A percentile compares a stretch with the other conserved stretches of the same genome.
Conservation (phyloP, 1,140 invertebrate species). For the Oncopeltus fasciatus region DNA sequence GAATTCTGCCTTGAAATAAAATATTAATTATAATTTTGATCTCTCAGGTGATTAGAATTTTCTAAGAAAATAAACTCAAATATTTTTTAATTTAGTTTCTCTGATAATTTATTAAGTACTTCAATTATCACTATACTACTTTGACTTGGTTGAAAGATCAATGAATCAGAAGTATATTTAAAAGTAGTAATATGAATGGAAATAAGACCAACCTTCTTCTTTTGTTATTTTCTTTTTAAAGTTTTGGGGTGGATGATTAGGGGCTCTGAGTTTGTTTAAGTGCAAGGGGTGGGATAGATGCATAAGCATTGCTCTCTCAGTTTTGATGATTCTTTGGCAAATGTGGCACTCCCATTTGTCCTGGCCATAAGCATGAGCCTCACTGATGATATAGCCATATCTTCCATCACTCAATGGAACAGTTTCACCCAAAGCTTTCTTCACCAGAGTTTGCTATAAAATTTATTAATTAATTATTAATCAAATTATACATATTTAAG, state of each 20-base stretch:
- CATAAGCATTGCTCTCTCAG: constrained; percentile 13
- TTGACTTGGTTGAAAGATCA: no score
- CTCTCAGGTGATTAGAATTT: no score
- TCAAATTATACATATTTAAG: no score
- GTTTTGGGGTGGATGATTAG: constrained; percentile 2
- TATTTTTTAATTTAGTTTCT: no score
- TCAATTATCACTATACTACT: no score
- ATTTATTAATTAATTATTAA: no score
- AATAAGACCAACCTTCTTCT: neutral
- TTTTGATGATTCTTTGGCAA: neutral
- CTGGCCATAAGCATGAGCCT: neutral
- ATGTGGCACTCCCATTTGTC: constrained; percentile 14
- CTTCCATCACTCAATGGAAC: constrained; percentile 11
- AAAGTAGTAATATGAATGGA: no score
- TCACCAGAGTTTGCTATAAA: constrained; percentile 1
- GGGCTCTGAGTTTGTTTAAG: neutral
- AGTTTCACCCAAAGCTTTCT: constrained; percentile 6
- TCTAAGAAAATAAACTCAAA: no score
- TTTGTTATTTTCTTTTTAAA: constrained; percentile 11
- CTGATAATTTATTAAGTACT: no score
- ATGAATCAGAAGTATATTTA: no score
- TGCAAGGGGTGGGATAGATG: constrained; percentile 13
- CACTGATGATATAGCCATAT: constrained; percentile 8
- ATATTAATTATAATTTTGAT: no score
- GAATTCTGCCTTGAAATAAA: no score